These are phyloP conservation scores for Drosophila tani DNA, from an alignment of 1,140 invertebrate genomes.

Conservation along the genomic window DNA sequence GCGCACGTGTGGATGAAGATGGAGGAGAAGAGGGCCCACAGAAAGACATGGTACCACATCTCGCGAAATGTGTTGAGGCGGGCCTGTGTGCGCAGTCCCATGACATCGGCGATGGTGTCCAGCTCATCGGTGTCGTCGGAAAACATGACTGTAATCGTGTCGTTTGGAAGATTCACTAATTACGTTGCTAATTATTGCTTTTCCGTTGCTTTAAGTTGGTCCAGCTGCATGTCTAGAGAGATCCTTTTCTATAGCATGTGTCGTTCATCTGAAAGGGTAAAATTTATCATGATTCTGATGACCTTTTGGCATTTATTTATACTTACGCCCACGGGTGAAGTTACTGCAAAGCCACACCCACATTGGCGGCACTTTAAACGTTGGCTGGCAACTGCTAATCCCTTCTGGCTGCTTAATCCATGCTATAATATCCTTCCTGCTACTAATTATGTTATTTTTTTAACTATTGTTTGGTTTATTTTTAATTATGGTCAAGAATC, in stretches of 20 bases:
- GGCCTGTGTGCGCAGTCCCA: conserved; percentile 87
- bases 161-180: conserved; percentile 15
- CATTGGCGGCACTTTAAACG: not conserved
- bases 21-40: conserved; percentile 97
- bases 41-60: conserved; percentile 96
- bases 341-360: not conserved
- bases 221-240: conserved; percentile 15
- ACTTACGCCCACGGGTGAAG: conserved; percentile 24
- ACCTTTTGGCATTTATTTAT: conserved; percentile 38
- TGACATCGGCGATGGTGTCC: conserved; percentile 88
- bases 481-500: conserved; percentile 44
- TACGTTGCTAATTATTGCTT: conserved; percentile 69
- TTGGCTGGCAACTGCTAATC: too few species aligned
- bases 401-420: not conserved
- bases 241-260: not conserved
- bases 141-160: conserved; percentile 84
- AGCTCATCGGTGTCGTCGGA: conserved; percentile 87
- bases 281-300: conserved; percentile 17
- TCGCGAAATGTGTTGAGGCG: conserved; percentile 90
- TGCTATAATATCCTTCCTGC: conserved; percentile 10
- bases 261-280: conserved; percentile 25
- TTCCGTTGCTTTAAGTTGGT: conserved; percentile 40
- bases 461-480: conserved; percentile 23
- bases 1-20: conserved; percentile 96
- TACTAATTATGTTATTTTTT: not conserved